Evolutionary conservation across 2,797 vertebrate genomes (phyloP), one percentile per base, ranked within the genome.

Genomic region (Rousettus madagascariensis): DNA sequence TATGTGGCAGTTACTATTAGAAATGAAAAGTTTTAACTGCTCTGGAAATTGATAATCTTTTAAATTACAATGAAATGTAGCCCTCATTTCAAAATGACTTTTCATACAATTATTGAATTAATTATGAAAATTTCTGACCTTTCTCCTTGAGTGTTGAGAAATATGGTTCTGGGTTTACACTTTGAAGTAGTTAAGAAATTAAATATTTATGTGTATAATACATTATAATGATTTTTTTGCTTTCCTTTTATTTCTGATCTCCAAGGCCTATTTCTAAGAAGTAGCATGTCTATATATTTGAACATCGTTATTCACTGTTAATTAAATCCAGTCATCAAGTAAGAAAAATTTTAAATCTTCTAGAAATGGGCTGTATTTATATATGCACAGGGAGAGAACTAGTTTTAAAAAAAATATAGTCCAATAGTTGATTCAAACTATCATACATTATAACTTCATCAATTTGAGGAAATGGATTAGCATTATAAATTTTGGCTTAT

Each of bases 31-130:
- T 72, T 93, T 59, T 95, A 91, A 90, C 87, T 95, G 79, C 92
- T 51, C 69, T 97, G 92, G 95, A 97, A 97, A 96, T 91, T 97
- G 91, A 96, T 89, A 84, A 46, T 94, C 84, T 96, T 91, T 95
- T 63, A 92, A 97, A 97, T 95, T 46, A 92, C 87, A 74, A 69
- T 74, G 77, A 96, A 96, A 90, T 46, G 53, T 61, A 49, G 63
- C 24, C 49, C 6, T 90, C 8, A 5, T 86, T 96, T 95, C 83
- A 85, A 90, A 96, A 82, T 78, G 33, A 90, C 53, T 88, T 72
- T 46, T 87, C 17, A 7, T 79, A 74, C 38, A 89, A 38, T 94
- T 90, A 72, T 28, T 94, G 74, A 93, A 96, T 94, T 86, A 49
- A 49, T 93, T 66, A 88, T 65, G 68, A 30, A 66, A 93, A 82